Base-by-base conservation (phyloP, 35 echinoderm and acorn worm genomes). In the Apostichopus japonicus region DNA sequence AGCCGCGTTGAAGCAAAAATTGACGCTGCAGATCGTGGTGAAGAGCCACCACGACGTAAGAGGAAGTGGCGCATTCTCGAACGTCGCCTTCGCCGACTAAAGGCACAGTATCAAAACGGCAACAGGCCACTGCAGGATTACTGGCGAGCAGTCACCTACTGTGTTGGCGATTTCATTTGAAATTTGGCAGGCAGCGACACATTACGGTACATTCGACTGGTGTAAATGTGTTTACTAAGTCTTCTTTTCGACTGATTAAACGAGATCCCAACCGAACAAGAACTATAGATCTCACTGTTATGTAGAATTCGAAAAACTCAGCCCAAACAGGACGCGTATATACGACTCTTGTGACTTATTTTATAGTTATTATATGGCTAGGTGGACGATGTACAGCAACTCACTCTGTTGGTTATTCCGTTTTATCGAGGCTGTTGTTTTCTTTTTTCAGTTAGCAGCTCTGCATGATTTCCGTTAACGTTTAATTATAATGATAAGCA, bases 51-150 rank as follows among this genome's bases (percentile, higher is more conserved):
- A 80, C 78, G 25, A 80, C 78, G 78, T 13, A 80, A 80, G 78
- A 80, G 78, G 24, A 80, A 80, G 24, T 80, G 78, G 78, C 78
- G 78, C n/a, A 51, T 80, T 80, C 78, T 80, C n/a, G 78, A 80
- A 80, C 78, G 78, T 80, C 78, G 78, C 14, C 78, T 80, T 10
- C 78, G 13, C 24, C 78, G 78, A 51, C 78, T 80, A 80, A 51
- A 80, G 78, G 78, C 78, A 80, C 78, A 80, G 78, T 80, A 80
- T 80, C 14, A 51, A 51, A 80, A 80, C 78, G 78, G 10, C 33
- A 51, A 80, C 78, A 80, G 78, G 8, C 78, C 78, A 80, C 78
- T 80, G 11, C 78, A 80, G 16, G 33, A 51, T 51, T 80, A 80
- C 78, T 80, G 78, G 78, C 78, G 78, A 51, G 78, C 78, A 80